Evolutionary conservation across 2,888 invertebrate genomes (phyloP), one percentile per base, ranked within the genome.

Genomic region (Aelia acuminata): DNA sequence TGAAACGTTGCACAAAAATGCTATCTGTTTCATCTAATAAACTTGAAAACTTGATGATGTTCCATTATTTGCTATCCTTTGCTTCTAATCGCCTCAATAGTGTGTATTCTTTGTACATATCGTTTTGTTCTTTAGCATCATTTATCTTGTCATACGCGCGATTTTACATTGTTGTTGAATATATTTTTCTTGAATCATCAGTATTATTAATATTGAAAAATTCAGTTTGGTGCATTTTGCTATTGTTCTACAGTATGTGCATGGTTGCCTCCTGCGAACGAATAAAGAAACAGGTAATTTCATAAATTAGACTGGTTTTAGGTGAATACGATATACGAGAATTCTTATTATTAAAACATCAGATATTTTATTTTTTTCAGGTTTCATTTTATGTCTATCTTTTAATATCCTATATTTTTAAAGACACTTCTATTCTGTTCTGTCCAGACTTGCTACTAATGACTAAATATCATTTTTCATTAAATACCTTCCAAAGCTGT

Each of bases 221-320:
- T 18, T 18, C 26, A 13, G 7, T 70, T 70, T 70, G 63, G 63
- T 31, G 31, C 35, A 70, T 70, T 70, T 70, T 35, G 31, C 3
- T 35, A 35, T 70, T 70, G 35, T 35, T 35, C 18, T 35, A 35
- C 35, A 70, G 63, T 20, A 70, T 70, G 15, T 35, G 31, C 26
- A 35, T 70, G 31, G 26, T 70, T 35, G 63, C 63, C 18, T 35
- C 63, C 35, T 70, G 63, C 20, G 63, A 70, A 57, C 18, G 35
- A 70, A 70, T 70, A 13, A 70, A 35, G 20, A 70, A 70, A 5
- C 63, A 70, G 63, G 63, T 70, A 70, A n/a, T n/a, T n/a, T n/a
- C 11, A 70, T 70, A 20, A 18, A 20, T 35, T 70, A 20, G 4
- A 18, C 22, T n/a, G 1, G 49, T 50, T 20, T 48, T 2, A 50